Percentiles rank a stretch among this genome's conserved stretches.
Conservation (phyloP, 1,140 invertebrate genomes). For the Pararge aegeria region DNA sequence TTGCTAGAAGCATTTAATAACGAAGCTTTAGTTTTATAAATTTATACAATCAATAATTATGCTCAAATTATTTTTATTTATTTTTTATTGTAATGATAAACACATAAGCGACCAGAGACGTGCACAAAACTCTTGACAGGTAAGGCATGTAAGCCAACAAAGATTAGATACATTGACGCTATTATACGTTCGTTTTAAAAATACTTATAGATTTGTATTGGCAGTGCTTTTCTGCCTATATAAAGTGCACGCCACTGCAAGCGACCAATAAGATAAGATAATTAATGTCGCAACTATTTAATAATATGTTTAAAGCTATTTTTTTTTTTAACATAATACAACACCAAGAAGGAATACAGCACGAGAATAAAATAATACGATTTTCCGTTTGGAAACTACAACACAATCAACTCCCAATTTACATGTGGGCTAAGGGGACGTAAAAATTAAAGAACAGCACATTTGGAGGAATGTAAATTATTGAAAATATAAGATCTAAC, state of each 20-base stretch:
- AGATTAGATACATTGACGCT: too few species aligned
- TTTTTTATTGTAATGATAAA: constrained; percentile 1
- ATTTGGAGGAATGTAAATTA: background rate
- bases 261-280: too few species aligned
- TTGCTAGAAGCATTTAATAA: background rate
- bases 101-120: constrained; percentile 5
- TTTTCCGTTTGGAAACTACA: background rate
- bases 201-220: too few species aligned
- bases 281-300: background rate
- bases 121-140: too few species aligned
- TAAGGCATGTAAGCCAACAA: too few species aligned
- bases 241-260: too few species aligned
- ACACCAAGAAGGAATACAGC: constrained; percentile 1
- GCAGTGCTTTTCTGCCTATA: too few species aligned
- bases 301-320: background rate
- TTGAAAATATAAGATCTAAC: constrained; percentile 11
- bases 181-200: too few species aligned
- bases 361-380: background rate
- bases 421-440: background rate
- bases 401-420: background rate
- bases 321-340: background rate
- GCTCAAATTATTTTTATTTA: background rate
- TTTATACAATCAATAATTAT: background rate
- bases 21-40: background rate
- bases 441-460: background rate